Conservation (phyloP, 1,140 invertebrate species). For the Probaryconus sp. region DNA sequence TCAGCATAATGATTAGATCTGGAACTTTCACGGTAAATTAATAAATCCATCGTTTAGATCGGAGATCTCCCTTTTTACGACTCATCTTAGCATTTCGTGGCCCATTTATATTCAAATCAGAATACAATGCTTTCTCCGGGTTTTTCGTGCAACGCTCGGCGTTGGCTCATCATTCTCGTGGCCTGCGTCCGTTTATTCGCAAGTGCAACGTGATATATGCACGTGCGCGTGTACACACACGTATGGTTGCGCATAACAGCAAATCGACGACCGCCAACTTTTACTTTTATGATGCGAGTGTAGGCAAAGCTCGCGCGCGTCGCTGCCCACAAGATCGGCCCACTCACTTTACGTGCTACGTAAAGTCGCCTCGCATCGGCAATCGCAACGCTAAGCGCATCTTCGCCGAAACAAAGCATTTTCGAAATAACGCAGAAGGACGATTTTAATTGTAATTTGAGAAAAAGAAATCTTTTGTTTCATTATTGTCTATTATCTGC, state of each 20-base stretch:
- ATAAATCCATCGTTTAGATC: too few species aligned
- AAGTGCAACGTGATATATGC: constrained; percentile 2
- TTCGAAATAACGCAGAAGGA: constrained; percentile 43
- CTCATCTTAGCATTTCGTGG: constrained; percentile 4
- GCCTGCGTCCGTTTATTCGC: constrained; percentile 18
- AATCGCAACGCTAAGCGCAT: constrained; percentile 38
- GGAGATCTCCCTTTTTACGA: neutral
- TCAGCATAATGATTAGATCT: too few species aligned
- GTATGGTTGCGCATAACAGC: constrained; percentile 47
- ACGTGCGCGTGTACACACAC: constrained; percentile 9
- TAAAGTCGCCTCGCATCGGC: constrained; percentile 42
- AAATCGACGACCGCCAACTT: constrained; percentile 59
- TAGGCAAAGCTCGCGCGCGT: constrained; percentile 64
- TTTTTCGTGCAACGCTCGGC: constrained; percentile 13
- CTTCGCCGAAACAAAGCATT: constrained; percentile 43
- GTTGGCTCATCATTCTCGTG: constrained; percentile 33
- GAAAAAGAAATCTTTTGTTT: too few species aligned
- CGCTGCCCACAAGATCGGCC: constrained; percentile 64
- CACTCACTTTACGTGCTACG: constrained; percentile 55
- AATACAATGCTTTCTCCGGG: constrained; percentile 25
- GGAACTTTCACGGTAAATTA: too few species aligned
- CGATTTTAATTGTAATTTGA: constrained; percentile 20
- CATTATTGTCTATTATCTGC: too few species aligned
- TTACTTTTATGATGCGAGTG: constrained; percentile 70
- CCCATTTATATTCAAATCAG: constrained; percentile 29